phyloP scores from a whole-genome alignment of 2,797 vertebrate species.

The Gouania willdenowi region DNA sequence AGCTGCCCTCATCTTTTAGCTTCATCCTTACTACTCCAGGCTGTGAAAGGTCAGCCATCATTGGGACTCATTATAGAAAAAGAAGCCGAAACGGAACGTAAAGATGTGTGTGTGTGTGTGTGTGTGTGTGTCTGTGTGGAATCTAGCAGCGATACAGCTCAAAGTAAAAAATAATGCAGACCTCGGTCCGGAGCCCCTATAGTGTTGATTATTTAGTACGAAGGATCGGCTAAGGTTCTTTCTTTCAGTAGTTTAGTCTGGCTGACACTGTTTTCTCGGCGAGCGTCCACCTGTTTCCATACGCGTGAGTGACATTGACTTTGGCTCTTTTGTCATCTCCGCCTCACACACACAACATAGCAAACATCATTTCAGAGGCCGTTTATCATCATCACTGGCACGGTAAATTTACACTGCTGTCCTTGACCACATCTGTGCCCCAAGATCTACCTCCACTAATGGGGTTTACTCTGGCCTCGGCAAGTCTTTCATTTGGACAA shows the following conservation, averaged over 20 bases:
- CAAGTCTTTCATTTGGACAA: slow-evolving; percentile 45
- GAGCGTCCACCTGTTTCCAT: no score
- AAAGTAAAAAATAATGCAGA: slow-evolving; percentile 22
- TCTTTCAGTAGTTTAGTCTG: background rate
- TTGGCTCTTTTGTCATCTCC: slow-evolving; percentile 18
- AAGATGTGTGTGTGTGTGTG: slow-evolving; percentile 12
- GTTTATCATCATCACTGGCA: slow-evolving; percentile 63
- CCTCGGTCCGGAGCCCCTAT: slow-evolving; percentile 15
- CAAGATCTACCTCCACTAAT: slow-evolving; percentile 43
- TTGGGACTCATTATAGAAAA: slow-evolving; percentile 67
- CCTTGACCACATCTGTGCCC: slow-evolving; percentile 57
- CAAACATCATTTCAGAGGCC: slow-evolving; percentile 27
- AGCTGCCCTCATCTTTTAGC: slow-evolving; percentile 5
- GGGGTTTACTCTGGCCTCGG: slow-evolving; percentile 5
- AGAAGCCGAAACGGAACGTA: slow-evolving; percentile 47
- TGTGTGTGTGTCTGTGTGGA: slow-evolving; percentile 12
- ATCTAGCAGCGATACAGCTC: slow-evolving; percentile 12
- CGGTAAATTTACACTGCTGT: slow-evolving; percentile 50
- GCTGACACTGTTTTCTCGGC: no score
- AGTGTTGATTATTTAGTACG: slow-evolving; percentile 11
- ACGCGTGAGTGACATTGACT: slow-evolving; percentile 39
- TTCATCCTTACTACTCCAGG: slow-evolving; percentile 31
- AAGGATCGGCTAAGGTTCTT: slow-evolving; percentile 1
- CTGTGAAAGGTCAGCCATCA: slow-evolving; percentile 73
- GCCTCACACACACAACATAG: slow-evolving; percentile 10